Evolutionary conservation across 2,888 invertebrate species (phyloP), one percentile per base, ranked within the genome.

Genomic region (Byasa hedistus): DNA sequence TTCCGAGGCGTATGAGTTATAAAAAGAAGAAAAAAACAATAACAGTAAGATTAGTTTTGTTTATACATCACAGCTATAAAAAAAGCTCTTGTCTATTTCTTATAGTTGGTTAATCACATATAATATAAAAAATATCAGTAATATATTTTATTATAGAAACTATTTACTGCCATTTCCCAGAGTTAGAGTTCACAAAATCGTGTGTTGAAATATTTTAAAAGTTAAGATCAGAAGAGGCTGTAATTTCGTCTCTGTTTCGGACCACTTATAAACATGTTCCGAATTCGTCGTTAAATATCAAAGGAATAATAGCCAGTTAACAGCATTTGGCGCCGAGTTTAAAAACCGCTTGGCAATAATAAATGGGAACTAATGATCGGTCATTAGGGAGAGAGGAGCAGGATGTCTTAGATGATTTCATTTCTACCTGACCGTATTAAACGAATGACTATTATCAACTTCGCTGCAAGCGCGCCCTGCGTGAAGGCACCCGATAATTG

Each of bases 401-500:
- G 24, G 60, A 56, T 57, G 60, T 64, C 64, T 64, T 55, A 48
- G 65, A 65, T 21, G 60, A 59, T 60, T 63, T 63, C n/a, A 67
- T 67, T 67, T 60, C 52, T 64, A 67, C 57, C 60, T 67, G 52
- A 55, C 10, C 32, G 57, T 21, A 60, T 64, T 64, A 61, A 59
- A 66, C 55, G 54, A 64, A 67, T 64, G 56, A 52, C 65, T 61
- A 51, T 36, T 32, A 57, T 61, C 61, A 61, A 65, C 51, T 57
- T 48, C 22, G 54, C 21, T 23, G 60, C 56, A 32, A 65, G 59
- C 65, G 52, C 52, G 59, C 5, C 15, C 48, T 63, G 59, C 59
- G 66, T 63, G 66, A 59, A 63, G 66, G 58, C 59, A 63, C 58
- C n/a, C 19, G 36, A 36, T 67, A 56, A 67, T 59, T 63, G 66